Base-by-base conservation (phyloP, 2,797 vertebrate genomes). In the Halcyon badia region DNA sequence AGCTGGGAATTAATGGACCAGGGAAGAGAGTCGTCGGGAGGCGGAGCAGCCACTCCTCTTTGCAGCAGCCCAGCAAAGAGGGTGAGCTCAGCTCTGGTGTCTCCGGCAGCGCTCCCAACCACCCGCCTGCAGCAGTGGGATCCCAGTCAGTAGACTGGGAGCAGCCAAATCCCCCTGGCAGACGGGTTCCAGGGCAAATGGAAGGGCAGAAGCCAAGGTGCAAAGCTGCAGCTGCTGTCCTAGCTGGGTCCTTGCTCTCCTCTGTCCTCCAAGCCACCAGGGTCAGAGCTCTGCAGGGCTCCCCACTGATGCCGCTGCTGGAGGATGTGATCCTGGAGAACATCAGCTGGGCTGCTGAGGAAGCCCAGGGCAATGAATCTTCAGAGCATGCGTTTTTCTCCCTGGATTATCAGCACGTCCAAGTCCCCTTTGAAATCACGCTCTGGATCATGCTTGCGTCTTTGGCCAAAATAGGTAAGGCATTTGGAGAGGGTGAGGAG, bases 401-500 rank as follows among this genome's bases (percentile, higher is more conserved):
- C 4, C 90, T 98, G 97, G 98, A 99, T 94, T 99, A 99, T 39
- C 98, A 98, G 78, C 98, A 99, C 5, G 98, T 99, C 60, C 98
- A 98, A 89, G 97, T 98, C 11, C 98, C 98, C 58, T 99, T 99
- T 80, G 98, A 99, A 95, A 99, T 99, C 21, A 98, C 98, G 0
- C 97, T 99, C 88, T 99, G 99, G 98, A 99, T 99, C 97, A 99
- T 99, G 98, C 93, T 99, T 92, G 98, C 98, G 3, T 99, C 98
- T 24, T 93, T 99, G 95, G 99, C 98, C 88, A 99, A 99, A 90
- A 98, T 99, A 94, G 98, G 98, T 99, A 68, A 98, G 97, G 33
- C 10, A 5, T n/a, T 28, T 31, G 25, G 52, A 44, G 84, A 46
- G 24, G 37, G 7, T 11, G 61, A 48, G 33, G 46, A 30, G 17